These are phyloP conservation scores for Chouioia cunea DNA, from an alignment of 2,888 invertebrate species.

Conservation along the genomic window DNA sequence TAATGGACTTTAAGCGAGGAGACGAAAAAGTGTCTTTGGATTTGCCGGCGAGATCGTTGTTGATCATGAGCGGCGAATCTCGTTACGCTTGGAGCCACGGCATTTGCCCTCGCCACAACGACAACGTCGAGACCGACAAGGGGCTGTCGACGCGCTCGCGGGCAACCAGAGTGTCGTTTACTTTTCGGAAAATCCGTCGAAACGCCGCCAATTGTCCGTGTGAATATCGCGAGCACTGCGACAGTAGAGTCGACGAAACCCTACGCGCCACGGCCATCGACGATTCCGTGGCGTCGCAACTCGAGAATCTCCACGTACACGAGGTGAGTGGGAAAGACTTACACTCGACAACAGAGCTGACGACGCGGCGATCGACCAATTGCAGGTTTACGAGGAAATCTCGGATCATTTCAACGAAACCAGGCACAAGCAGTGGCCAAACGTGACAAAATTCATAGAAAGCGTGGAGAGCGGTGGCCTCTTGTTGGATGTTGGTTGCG, in stretches of 20 bases:
- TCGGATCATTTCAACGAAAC: constrained; percentile 96
- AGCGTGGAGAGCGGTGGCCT: constrained; percentile 77
- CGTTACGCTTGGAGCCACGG: constrained; percentile 91
- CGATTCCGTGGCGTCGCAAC: constrained; percentile 72
- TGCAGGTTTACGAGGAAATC: constrained; percentile 92
- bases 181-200: constrained; percentile 79
- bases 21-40: constrained; percentile 74
- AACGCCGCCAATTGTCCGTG: constrained; percentile 79
- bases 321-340: constrained; percentile 67
- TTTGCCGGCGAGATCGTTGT: constrained; percentile 79
- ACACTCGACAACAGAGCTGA: too few species aligned
- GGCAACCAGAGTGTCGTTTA: constrained; percentile 82
- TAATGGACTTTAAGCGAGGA: constrained; percentile 89
- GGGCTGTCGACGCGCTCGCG: constrained; percentile 73
- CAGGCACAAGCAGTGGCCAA: constrained; percentile 94
- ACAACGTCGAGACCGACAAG: constrained; percentile 74
- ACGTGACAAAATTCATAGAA: constrained; percentile 83
- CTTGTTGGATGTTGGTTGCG: constrained; percentile 94
- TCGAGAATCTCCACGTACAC: constrained; percentile 85
- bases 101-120: constrained; percentile 86
- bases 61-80: constrained; percentile 85
- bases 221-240: constrained; percentile 76
- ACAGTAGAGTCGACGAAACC: constrained; percentile 68
- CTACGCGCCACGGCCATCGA: constrained; percentile 54
- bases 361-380: too few species aligned